Conservation (phyloP, 2,888 invertebrate species). For the Eupithecia exiguata region DNA sequence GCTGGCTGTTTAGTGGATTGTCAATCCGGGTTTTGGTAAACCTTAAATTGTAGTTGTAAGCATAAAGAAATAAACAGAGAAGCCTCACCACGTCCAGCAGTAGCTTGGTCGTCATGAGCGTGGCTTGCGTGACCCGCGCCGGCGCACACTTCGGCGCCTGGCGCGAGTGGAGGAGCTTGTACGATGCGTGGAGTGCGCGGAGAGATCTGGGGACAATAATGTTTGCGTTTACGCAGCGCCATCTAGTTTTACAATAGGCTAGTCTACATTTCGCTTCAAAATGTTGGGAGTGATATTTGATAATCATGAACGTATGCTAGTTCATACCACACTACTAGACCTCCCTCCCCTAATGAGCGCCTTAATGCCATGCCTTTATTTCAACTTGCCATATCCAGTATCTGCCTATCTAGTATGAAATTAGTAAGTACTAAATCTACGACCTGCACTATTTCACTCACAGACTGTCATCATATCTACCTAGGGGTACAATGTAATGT, state of each 20-base stretch:
- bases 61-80: neutral
- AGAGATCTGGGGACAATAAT: conserved; percentile 60
- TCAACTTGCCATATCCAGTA: no score
- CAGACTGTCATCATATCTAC: no score
- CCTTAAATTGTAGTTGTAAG: neutral
- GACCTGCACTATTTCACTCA: no score
- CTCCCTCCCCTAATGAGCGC: no score
- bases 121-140: conserved; percentile 68
- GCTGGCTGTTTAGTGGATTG: neutral
- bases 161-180: conserved; percentile 56
- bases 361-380: no score
- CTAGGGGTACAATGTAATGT: no score
- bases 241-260: neutral
- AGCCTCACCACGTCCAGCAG: conserved; percentile 83
- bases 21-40: no score
- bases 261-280: neutral
- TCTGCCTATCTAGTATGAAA: no score
- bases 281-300: neutral
- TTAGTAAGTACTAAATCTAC: no score
- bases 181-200: conserved; percentile 61
- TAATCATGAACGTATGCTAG: no score
- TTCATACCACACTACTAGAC: no score
- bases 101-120: conserved; percentile 68
- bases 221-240: neutral
- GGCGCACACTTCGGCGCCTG: conserved; percentile 62